Evolutionary conservation across 1,140 invertebrate genomes (phyloP), one percentile per base, ranked within the genome.

Genomic region (Lithobius niger): DNA sequence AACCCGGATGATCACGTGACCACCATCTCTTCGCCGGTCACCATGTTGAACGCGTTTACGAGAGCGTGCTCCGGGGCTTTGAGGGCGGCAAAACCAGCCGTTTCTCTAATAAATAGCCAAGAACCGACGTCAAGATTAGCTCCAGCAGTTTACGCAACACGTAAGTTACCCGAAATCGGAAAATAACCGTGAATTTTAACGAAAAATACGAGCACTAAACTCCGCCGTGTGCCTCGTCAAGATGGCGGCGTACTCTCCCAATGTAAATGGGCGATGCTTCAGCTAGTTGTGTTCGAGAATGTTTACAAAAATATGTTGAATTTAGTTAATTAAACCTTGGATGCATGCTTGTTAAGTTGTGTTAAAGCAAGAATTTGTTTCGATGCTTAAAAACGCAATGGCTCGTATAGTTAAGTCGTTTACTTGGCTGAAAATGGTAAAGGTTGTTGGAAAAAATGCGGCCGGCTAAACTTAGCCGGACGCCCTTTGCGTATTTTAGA

Each of bases 41-140:
- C 74, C 72, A 81, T 82, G 77, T 77, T 81, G 71, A 78, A 74
- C 61, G 77, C 74, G 61, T 73, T 80, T 59, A 71, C 75, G 60
- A 76, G 76, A 66, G 76, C 75, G 61, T 76, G 77, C 67, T 67
- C 72, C 60, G 76, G 77, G 54, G 74, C 76, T 64, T 67, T 80
- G 52, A 78, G 76, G 70, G 72, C 71, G 59, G 71, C 76, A 55
- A 81, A 81, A 70, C 72, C 76, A 36, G 64, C 70, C 47, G 60
- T 80, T 65, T 67, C 66, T 49, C 61, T 71, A 24, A 66, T 69
- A 61, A 63, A 70, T 56, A 59, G 77, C 27, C 72, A 76, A 62
- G 76, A 74, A 65, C 75, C 78, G 68, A 65, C 71, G n/a, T 52
- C 69, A 13, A 80, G 76, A 70, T 65, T 72, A 27, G 64, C 77